A percentile compares a stretch with the other conserved stretches of the same genome.
Evolutionary conservation across 2,797 vertebrate species (phyloP).

Genomic region (Pipistrellus pygmaeus): DNA sequence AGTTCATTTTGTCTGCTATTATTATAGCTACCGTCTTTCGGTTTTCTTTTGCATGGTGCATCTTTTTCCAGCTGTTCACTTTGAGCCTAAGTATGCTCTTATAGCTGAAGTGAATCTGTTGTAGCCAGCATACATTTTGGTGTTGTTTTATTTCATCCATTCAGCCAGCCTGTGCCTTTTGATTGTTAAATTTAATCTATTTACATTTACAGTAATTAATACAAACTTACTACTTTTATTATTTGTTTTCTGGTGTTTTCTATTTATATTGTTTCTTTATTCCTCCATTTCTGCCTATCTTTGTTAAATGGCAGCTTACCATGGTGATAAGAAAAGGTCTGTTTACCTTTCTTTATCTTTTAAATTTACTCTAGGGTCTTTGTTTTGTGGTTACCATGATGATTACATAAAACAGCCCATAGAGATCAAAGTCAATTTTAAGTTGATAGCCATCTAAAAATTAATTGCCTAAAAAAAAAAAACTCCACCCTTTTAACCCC

Average conservation of each 20-base stretch:
- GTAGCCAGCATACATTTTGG: neutral
- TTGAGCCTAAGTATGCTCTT: neutral
- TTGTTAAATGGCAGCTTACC: neutral
- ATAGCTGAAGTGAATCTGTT: neutral
- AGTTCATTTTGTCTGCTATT: too few species aligned
- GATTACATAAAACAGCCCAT: neutral
- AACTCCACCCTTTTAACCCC: neutral
- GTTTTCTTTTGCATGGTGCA: too few species aligned
- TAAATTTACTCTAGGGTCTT: neutral
- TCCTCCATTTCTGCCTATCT: neutral
- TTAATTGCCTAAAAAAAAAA: neutral
- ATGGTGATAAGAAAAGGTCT: neutral
- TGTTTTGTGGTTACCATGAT: neutral
- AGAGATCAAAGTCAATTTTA: neutral
- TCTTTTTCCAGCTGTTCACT: neutral
- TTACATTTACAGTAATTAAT: too few species aligned
- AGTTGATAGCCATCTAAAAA: neutral
- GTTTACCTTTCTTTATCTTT: neutral
- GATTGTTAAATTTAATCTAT: too few species aligned
- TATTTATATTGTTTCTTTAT: neutral
- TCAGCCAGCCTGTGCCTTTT: too few species aligned
- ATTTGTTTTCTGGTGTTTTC: neutral
- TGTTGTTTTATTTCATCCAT: neutral
- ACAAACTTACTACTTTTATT: neutral
- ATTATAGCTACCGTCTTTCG: too few species aligned